Evolutionary conservation across 2,888 invertebrate genomes (phyloP).

Genomic region (Andrena chrysosceles): DNA sequence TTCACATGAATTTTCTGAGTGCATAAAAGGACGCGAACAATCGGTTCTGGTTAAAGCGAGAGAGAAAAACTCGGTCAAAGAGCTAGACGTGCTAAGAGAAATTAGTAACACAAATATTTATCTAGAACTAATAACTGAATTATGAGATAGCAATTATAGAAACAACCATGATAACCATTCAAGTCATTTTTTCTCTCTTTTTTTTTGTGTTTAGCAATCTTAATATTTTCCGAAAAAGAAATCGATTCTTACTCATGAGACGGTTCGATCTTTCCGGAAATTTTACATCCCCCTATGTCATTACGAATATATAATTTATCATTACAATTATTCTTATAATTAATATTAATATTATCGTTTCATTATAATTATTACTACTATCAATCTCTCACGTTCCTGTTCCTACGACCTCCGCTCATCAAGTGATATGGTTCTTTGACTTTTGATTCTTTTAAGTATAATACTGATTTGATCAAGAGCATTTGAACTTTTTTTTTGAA

Average conservation of each 20-base stretch:
- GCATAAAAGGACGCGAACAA: neutral
- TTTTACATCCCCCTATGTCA: slow-evolving; percentile 63
- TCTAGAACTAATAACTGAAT: slow-evolving; percentile 30
- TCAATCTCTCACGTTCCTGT: slow-evolving; percentile 66
- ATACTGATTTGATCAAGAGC: slow-evolving; percentile 80
- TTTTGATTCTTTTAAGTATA: slow-evolving; percentile 77
- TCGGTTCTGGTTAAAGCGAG: neutral
- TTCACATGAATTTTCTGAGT: neutral
- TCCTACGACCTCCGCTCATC: slow-evolving; percentile 55
- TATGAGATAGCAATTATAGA: slow-evolving; percentile 13
- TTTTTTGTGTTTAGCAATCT: slow-evolving; percentile 6
- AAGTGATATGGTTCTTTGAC: slow-evolving; percentile 78
- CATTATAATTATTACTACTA: slow-evolving; percentile 61
- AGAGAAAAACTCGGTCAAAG: neutral
- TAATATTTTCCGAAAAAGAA: neutral
- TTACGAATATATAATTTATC: slow-evolving; percentile 45
- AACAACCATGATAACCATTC: slow-evolving; percentile 32
- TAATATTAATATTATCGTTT: slow-evolving; percentile 62
- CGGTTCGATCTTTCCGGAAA: slow-evolving; percentile 53
- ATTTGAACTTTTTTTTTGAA: slow-evolving; percentile 68
- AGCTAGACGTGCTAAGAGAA: neutral
- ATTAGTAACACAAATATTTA: slow-evolving; percentile 29
- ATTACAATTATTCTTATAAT: slow-evolving; percentile 44
- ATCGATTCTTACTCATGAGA: slow-evolving; percentile 1
- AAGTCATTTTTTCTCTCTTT: neutral